Conservation (phyloP, 2,888 invertebrate genomes). For the Anarsia innoxiella region DNA sequence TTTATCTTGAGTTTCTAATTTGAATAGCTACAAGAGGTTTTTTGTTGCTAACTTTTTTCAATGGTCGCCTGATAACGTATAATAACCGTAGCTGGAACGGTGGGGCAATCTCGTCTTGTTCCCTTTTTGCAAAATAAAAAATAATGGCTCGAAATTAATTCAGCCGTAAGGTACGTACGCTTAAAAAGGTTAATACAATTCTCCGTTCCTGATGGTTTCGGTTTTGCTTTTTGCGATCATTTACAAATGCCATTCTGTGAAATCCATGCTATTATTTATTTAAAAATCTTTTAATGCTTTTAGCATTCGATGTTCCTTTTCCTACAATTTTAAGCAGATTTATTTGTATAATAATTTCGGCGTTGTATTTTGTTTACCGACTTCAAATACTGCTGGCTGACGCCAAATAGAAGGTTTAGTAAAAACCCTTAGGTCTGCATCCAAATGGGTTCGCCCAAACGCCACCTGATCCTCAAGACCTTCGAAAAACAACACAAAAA, state of each 20-base stretch:
- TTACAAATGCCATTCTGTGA: background rate
- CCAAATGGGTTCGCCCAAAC: conserved; percentile 7
- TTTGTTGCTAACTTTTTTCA: conserved; percentile 1
- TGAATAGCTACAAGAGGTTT: conserved; percentile 3
- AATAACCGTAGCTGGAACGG: background rate
- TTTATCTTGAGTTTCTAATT: conserved; percentile 5
- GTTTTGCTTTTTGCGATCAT: background rate
- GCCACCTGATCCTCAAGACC: conserved; percentile 14
- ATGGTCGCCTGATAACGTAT: background rate
- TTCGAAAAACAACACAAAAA: conserved; percentile 9
- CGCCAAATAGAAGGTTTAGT: background rate
- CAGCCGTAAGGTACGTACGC: background rate
- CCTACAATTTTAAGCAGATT: background rate
- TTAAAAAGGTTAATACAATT: too few species aligned
- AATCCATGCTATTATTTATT: background rate
- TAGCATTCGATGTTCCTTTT: background rate
- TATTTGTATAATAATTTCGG: too few species aligned
- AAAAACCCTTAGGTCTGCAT: conserved; percentile 10
- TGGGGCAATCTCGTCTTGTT: background rate
- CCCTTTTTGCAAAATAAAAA: background rate
- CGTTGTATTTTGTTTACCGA: background rate
- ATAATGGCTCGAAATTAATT: background rate
- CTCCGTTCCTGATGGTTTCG: too few species aligned
- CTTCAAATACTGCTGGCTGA: background rate
- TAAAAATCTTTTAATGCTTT: background rate